A percentile compares a stretch with the other conserved stretches of the same genome.
Conservation (phyloP, 2,888 invertebrate genomes). For the Glaucopsyche alexis region DNA sequence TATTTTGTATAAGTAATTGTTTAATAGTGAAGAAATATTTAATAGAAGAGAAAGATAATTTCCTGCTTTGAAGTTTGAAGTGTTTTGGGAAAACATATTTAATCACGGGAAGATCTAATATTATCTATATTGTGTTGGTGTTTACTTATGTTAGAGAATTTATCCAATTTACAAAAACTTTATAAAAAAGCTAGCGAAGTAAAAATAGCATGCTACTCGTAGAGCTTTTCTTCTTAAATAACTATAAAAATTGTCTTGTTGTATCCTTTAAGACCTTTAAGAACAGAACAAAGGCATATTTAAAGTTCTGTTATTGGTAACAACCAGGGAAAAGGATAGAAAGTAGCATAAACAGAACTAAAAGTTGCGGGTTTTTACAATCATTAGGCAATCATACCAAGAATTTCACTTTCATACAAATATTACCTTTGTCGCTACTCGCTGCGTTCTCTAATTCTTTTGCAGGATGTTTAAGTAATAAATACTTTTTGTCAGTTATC, state of each 20-base stretch:
- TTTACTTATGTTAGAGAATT: neutral
- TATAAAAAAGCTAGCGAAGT: neutral
- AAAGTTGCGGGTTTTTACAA: constrained; percentile 62
- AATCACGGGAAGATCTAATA: neutral
- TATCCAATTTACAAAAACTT: neutral
- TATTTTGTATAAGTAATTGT: neutral
- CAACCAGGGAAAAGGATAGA: constrained; percentile 46
- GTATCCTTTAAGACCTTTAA: constrained; percentile 19
- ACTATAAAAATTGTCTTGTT: constrained; percentile 10
- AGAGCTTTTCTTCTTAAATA: neutral
- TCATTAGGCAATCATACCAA: constrained; percentile 63
- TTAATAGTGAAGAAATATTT: neutral
- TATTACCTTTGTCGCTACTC: neutral
- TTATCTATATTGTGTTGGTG: too few species aligned
- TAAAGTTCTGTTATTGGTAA: constrained; percentile 34
- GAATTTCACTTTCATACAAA: constrained; percentile 46
- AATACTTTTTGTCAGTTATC: too few species aligned
- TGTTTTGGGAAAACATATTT: neutral
- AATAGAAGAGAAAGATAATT: neutral
- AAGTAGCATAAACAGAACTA: constrained; percentile 49
- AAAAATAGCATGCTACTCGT: neutral
- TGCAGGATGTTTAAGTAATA: too few species aligned
- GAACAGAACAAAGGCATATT: constrained; percentile 34
- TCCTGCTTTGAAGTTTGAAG: neutral
- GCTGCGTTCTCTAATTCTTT: too few species aligned